Evolutionary conservation across 2,888 invertebrate species (phyloP).

Genomic region (Morinoia aosen): DNA sequence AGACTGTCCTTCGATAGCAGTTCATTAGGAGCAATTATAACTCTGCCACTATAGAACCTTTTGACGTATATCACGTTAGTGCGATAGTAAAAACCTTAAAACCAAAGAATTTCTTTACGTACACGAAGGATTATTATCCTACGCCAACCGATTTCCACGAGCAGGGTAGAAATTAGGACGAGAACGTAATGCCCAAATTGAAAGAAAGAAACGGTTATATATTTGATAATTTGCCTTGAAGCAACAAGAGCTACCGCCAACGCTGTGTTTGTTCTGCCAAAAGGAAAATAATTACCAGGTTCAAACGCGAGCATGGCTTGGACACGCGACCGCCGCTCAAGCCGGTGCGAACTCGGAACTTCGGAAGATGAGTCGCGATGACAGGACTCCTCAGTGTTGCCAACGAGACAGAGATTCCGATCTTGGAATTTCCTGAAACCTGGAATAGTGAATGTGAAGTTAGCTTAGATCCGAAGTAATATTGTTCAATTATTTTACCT

Average conservation of each 20-base stretch:
- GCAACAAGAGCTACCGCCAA: neutral
- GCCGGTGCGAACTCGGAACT: neutral
- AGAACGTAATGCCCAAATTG: neutral
- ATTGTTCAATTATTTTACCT: neutral
- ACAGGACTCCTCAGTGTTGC: neutral
- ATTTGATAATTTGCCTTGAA: neutral
- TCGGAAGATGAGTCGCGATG: neutral
- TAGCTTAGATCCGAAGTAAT: neutral
- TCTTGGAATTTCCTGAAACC: neutral
- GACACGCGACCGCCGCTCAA: neutral
- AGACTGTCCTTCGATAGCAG: neutral
- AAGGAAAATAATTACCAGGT: slow-evolving; percentile 16
- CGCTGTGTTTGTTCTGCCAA: neutral
- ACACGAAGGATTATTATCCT: neutral
- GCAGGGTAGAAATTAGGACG: neutral
- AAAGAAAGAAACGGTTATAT: neutral
- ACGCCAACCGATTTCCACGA: neutral
- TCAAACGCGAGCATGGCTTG: neutral
- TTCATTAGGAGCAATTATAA: neutral
- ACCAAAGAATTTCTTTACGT: neutral
- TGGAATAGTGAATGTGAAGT: neutral
- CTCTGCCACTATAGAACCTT: neutral
- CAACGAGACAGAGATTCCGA: neutral
- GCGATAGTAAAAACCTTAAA: neutral
- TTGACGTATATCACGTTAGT: neutral